A percentile compares a stretch with the other conserved stretches of the same genome.
Conservation (phyloP, 2,797 vertebrate species). For the Propithecus deckenii region DNA sequence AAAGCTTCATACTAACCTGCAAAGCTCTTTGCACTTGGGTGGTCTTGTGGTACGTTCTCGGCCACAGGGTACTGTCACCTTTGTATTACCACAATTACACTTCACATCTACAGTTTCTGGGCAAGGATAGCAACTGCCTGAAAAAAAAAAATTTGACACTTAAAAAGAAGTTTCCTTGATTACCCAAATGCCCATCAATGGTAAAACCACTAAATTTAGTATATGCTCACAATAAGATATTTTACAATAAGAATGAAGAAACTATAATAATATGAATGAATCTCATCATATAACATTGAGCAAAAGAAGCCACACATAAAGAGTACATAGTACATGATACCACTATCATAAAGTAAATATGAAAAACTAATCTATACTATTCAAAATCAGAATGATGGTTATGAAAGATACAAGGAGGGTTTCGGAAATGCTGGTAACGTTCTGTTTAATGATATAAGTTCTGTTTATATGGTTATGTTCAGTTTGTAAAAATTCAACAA, state of each 20-base stretch:
- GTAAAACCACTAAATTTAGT: neutral
- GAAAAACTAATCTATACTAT: neutral
- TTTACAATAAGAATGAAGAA: neutral
- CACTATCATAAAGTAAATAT: neutral
- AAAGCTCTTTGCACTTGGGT: slow-evolving; percentile 92
- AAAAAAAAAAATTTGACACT: slow-evolving; percentile 2
- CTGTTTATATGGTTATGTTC: neutral
- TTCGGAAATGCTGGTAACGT: neutral
- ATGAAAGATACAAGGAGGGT: neutral
- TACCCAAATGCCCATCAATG: neutral
- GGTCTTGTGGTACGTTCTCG: slow-evolving; percentile 93
- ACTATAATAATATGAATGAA: neutral
- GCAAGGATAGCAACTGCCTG: slow-evolving; percentile 96
- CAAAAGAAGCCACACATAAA: neutral
- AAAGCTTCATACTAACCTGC: slow-evolving; percentile 87
- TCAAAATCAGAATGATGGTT: neutral
- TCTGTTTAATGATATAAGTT: slow-evolving; percentile 10
- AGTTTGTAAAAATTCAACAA: neutral
- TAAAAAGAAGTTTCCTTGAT: slow-evolving; percentile 17
- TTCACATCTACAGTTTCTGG: slow-evolving; percentile 92
- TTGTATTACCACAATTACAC: slow-evolving; percentile 89
- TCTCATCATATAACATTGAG: neutral
- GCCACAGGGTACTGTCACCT: slow-evolving; percentile 92
- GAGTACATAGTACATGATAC: neutral
- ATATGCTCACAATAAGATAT: neutral